These are phyloP conservation scores for Peromyscus nudipes DNA, from an alignment of 2,797 vertebrate species.

Conservation along the genomic window DNA sequence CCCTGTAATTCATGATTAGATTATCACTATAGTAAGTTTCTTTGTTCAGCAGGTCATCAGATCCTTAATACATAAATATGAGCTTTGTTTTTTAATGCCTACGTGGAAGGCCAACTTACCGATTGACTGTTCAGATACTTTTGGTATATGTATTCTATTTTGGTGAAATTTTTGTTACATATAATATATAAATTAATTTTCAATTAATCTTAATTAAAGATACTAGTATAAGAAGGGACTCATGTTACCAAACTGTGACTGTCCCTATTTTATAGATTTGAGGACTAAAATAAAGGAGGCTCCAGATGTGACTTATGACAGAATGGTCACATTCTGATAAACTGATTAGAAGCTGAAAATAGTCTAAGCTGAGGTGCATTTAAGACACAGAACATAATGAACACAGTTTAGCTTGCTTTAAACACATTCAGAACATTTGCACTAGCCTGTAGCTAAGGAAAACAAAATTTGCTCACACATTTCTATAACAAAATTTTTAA, in stretches of 20 bases:
- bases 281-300: conserved; percentile 2
- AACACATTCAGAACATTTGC: not conserved
- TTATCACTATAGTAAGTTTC: not conserved
- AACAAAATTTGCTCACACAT: not conserved
- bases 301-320: not conserved
- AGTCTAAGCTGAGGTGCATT: not conserved
- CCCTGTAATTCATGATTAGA: not conserved
- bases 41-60: conserved; percentile 23
- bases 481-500: not conserved
- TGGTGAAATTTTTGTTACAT: conserved; percentile 55
- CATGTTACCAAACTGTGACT: not conserved
- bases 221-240: conserved; percentile 51
- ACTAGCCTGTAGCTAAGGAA: not conserved
- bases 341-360: not conserved
- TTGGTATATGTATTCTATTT: not conserved
- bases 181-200: conserved; percentile 54
- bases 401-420: not conserved
- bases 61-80: not conserved
- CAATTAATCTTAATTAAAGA: conserved; percentile 44
- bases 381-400: not conserved
- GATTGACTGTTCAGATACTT: not conserved
- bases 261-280: not conserved
- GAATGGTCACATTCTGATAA: not conserved
- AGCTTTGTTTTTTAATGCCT: conserved; percentile 19
- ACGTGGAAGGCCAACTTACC: not conserved